phyloP scores from a whole-genome alignment of 2,888 invertebrate species.

The Xestia sexstrigata region DNA sequence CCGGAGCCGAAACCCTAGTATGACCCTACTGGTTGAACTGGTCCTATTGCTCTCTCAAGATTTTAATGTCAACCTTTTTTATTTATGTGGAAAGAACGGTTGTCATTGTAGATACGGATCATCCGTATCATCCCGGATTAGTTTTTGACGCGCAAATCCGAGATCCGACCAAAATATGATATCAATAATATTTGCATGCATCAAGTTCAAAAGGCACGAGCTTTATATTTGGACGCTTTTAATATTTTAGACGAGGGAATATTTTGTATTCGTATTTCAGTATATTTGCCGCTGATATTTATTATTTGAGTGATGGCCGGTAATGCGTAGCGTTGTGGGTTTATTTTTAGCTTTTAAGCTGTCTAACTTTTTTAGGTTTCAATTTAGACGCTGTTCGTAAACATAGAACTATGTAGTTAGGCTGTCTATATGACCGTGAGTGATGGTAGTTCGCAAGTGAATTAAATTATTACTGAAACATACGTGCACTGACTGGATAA shows the following conservation, averaged over 20 bases:
- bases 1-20: not conserved
- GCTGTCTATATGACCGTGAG: not conserved
- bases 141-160: slow-evolving; percentile 43
- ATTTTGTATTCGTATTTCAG: slow-evolving; percentile 9
- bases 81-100: slow-evolving; percentile 18
- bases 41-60: not conserved
- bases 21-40: not conserved
- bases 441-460: not conserved
- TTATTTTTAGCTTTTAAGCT: not conserved
- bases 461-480: not conserved
- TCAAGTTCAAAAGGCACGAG: slow-evolving; percentile 36
- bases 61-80: slow-evolving; percentile 6
- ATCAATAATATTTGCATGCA: slow-evolving; percentile 46
- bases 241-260: slow-evolving; percentile 25
- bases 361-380: not conserved
- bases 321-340: not conserved
- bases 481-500: not conserved
- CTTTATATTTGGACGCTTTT: slow-evolving; percentile 22
- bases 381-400: not conserved
- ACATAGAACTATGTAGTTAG: not conserved
- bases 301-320: slow-evolving; percentile 19
- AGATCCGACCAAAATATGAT: slow-evolving; percentile 18
- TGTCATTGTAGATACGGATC: slow-evolving; percentile 14
- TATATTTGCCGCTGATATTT: slow-evolving; percentile 17
- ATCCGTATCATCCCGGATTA: slow-evolving; percentile 44